Evolutionary conservation across 2,797 vertebrate genomes (phyloP).

Genomic region (Salmo trutta): DNA sequence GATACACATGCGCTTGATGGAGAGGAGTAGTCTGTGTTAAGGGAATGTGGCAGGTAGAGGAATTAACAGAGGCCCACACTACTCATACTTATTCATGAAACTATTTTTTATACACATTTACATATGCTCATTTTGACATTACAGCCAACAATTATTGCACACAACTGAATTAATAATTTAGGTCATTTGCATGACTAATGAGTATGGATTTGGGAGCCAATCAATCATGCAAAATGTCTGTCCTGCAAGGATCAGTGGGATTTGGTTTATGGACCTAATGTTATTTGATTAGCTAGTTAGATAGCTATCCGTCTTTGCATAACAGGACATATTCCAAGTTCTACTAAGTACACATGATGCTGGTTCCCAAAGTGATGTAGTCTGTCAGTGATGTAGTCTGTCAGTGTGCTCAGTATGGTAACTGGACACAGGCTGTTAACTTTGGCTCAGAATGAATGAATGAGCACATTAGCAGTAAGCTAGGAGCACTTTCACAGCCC

Average conservation of each 20-base stretch:
- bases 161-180: neutral
- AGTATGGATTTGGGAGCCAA: neutral
- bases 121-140: neutral
- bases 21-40: neutral
- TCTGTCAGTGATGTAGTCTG: neutral
- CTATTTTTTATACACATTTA: neutral
- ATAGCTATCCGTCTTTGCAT: slow-evolving; percentile 10
- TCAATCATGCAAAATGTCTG: neutral
- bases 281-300: neutral
- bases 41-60: neutral
- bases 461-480: slow-evolving; percentile 27
- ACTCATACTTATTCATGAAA: neutral
- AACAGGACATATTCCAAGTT: neutral
- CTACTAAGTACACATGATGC: neutral
- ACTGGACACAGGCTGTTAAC: slow-evolving; percentile 26
- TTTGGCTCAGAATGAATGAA: slow-evolving; percentile 31
- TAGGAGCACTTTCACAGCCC: slow-evolving; percentile 17
- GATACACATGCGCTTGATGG: neutral
- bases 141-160: neutral
- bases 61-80: neutral
- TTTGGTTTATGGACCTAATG: neutral
- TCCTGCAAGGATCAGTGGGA: neutral
- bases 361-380: neutral
- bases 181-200: neutral
- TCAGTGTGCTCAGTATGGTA: neutral